phyloP scores from a whole-genome alignment of 37 sponge, comb jelly and placozoan genomes.

The Spongilla lacustris region DNA sequence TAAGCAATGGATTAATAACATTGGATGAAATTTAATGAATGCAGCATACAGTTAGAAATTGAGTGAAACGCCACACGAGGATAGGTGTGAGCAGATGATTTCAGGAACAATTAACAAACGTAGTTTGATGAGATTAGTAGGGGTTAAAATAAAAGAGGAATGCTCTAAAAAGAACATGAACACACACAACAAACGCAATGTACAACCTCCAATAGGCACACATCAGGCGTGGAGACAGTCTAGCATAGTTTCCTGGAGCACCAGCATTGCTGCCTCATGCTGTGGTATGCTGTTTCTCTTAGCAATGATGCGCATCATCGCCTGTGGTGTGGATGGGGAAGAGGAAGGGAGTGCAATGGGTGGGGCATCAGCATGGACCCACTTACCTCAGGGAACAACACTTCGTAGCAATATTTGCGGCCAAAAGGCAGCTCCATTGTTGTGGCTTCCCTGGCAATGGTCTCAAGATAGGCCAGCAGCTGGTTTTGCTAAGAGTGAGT shows the following conservation, averaged over 20 bases:
- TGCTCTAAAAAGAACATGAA: background rate
- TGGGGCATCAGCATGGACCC: background rate
- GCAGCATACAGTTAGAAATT: too few relatives aligned
- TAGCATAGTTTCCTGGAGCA: background rate
- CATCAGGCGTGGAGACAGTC: slow-evolving; percentile 17
- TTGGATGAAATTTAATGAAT: too few relatives aligned
- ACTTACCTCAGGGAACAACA: slow-evolving; percentile 24
- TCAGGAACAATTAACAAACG: too few relatives aligned
- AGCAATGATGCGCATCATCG: slow-evolving; percentile 14
- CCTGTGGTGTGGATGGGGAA: background rate
- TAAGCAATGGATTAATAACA: too few relatives aligned
- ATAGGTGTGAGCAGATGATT: too few relatives aligned
- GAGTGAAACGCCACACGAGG: too few relatives aligned
- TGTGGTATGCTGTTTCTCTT: slow-evolving; percentile 1
- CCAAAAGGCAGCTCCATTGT: background rate
- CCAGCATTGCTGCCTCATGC: slow-evolving; percentile 8
- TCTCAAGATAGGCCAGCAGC: background rate
- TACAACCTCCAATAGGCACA: background rate
- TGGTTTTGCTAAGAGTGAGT: background rate
- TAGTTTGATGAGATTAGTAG: too few relatives aligned
- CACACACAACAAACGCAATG: background rate
- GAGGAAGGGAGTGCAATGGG: background rate
- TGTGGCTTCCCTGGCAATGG: background rate
- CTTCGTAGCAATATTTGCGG: background rate
- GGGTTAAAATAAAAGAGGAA: too few relatives aligned